Percentiles rank a stretch among this genome's conserved stretches.
Evolutionary conservation across 2,888 invertebrate species (phyloP).

Genomic region (Lucinisca nassula): DNA sequence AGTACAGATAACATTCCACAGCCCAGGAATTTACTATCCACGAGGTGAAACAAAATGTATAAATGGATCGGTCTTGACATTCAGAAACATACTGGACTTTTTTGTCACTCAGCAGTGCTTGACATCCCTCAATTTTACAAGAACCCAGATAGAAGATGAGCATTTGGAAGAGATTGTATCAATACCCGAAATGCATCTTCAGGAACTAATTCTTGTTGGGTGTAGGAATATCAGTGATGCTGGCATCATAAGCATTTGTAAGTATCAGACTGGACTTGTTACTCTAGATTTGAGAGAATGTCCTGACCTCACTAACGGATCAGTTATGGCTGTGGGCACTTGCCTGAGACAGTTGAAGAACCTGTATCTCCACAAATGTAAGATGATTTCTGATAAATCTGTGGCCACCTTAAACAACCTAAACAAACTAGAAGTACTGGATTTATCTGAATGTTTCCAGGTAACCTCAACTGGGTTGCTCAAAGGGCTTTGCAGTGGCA

Average conservation of each 20-base stretch:
- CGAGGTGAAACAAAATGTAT: conserved; percentile 62
- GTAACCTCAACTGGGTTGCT: conserved; percentile 91
- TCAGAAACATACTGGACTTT: conserved; percentile 91
- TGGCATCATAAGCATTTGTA: conserved; percentile 90
- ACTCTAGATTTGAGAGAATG: conserved; percentile 91
- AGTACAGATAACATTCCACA: conserved; percentile 92
- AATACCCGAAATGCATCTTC: conserved; percentile 89
- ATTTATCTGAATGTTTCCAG: conserved; percentile 92
- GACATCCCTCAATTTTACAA: conserved; percentile 91
- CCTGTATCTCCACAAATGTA: conserved; percentile 91
- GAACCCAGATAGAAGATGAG: conserved; percentile 91
- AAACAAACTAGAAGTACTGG: conserved; percentile 90
- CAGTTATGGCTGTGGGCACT: conserved; percentile 90
- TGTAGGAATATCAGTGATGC: conserved; percentile 91
- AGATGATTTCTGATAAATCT: conserved; percentile 91
- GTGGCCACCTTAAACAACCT: conserved; percentile 90
- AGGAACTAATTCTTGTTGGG: conserved; percentile 89
- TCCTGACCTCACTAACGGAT: conserved; percentile 91
- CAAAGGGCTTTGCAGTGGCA: conserved; percentile 89
- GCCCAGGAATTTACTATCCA: conserved; percentile 90
- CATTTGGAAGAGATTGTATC: conserved; percentile 90
- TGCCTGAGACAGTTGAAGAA: conserved; percentile 90
- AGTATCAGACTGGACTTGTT: conserved; percentile 90
- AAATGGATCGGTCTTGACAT: conserved; percentile 92
- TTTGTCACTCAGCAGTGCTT: conserved; percentile 90